A percentile compares a stretch with the other conserved stretches of the same genome.
Evolutionary conservation across 2,888 invertebrate genomes (phyloP).

Genomic region (Oegoconia quadripuncta): DNA sequence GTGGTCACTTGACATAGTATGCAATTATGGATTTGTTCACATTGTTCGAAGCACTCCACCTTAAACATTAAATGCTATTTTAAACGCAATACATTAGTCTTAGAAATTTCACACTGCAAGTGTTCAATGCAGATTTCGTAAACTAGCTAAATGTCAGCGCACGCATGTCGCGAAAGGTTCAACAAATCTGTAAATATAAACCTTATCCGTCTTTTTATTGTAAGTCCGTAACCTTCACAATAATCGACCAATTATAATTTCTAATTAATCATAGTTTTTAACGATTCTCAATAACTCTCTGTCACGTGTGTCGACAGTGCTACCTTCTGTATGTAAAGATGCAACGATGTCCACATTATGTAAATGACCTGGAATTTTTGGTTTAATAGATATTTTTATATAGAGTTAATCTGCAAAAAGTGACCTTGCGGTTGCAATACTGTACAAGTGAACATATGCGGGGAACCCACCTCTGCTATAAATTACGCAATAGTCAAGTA

Average conservation of each 20-base stretch:
- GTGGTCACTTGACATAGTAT: not conserved
- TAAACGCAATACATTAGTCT: conserved; percentile 36
- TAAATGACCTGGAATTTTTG: not conserved
- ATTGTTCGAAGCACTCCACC: not conserved
- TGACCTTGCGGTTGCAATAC: conserved; percentile 3
- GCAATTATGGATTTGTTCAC: conserved; percentile 9
- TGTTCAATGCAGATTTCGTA: conserved; percentile 51
- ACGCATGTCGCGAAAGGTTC: conserved; percentile 38
- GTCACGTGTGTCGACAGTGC: conserved; percentile 2
- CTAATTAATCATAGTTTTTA: conserved; percentile 17
- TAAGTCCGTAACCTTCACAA: not conserved
- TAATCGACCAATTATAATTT: conserved; percentile 2
- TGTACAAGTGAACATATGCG: conserved; percentile 5
- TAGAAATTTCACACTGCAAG: conserved; percentile 43
- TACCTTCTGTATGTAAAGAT: not conserved
- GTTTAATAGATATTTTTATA: not conserved
- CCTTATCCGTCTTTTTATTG: not conserved
- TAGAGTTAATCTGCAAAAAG: not conserved
- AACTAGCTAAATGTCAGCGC: conserved; percentile 61
- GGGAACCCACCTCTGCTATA: conserved; percentile 19
- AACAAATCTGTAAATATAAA: not conserved
- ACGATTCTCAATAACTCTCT: conserved; percentile 1
- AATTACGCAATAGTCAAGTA: conserved; percentile 24
- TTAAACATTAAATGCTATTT: conserved; percentile 26
- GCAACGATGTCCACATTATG: not conserved